These are phyloP conservation scores for Apis laboriosa DNA, from an alignment of 1,140 invertebrate species.

Conservation along the genomic window DNA sequence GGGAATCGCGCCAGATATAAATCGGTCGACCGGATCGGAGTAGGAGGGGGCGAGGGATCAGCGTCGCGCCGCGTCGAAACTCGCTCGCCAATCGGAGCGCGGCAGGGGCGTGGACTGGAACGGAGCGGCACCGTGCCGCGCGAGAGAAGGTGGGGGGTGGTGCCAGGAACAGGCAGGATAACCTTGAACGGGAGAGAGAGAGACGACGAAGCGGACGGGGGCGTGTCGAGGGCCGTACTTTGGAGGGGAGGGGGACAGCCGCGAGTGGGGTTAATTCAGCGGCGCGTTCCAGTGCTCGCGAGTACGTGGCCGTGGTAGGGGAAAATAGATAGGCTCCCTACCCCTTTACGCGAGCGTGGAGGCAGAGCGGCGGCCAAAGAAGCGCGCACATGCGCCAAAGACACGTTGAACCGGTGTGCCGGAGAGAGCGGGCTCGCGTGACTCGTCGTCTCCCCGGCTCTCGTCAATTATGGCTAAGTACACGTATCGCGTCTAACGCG, in stretches of 20 bases:
- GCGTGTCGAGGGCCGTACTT: constrained; percentile 62
- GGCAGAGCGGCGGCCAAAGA: not conserved
- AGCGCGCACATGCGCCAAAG: constrained; percentile 40
- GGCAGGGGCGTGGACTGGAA: constrained; percentile 49
- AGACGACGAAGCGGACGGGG: constrained; percentile 17
- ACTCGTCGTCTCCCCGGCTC: constrained; percentile 63
- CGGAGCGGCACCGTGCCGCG: constrained; percentile 22
- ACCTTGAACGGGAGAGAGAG: constrained; percentile 43
- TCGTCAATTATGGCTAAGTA: constrained; percentile 77
- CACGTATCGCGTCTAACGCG: constrained; percentile 72
- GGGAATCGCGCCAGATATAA: constrained; percentile 61
- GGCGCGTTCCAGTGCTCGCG: not conserved
- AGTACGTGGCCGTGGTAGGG: constrained; percentile 17
- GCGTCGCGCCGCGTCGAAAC: not conserved
- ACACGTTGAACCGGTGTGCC: constrained; percentile 20
- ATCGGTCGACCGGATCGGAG: constrained; percentile 54
- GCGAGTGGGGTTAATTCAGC: constrained; percentile 52
- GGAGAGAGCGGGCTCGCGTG: constrained; percentile 64
- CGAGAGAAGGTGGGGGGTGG: constrained; percentile 27
- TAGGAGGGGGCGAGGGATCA: constrained; percentile 31
- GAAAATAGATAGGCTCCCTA: constrained; percentile 35
- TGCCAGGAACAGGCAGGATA: constrained; percentile 44
- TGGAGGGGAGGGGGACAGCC: not conserved
- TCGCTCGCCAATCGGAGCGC: constrained; percentile 27
- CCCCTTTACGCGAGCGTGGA: not conserved